phyloP scores from a whole-genome alignment of 2,888 invertebrate genomes.

The Torymus tubicola region DNA sequence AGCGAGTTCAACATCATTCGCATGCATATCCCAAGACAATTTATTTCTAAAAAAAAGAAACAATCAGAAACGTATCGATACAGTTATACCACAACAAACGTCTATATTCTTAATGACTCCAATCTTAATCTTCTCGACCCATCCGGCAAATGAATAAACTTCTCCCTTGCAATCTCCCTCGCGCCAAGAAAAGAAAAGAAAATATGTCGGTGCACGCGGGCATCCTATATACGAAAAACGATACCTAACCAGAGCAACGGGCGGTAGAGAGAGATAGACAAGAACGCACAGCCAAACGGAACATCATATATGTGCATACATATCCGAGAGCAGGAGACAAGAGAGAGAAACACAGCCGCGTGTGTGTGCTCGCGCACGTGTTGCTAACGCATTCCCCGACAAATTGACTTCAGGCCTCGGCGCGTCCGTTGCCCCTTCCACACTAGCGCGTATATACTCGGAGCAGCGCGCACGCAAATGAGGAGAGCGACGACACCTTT shows the following conservation, averaged over 20 bases:
- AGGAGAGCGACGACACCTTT: slow-evolving; percentile 71
- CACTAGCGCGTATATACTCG: slow-evolving; percentile 33
- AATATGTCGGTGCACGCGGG: background rate
- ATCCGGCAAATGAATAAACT: background rate
- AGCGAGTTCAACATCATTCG: too few species aligned
- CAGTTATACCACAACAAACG: background rate
- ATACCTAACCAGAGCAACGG: too few species aligned
- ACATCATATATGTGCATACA: background rate
- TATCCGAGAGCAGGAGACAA: too few species aligned
- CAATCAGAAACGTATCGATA: too few species aligned
- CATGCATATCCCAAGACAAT: too few species aligned
- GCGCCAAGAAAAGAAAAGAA: background rate
- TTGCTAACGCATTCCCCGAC: slow-evolving; percentile 75
- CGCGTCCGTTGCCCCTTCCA: slow-evolving; percentile 58
- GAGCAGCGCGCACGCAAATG: slow-evolving; percentile 46
- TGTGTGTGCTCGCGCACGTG: slow-evolving; percentile 69
- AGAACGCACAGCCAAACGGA: background rate
- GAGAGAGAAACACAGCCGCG: background rate
- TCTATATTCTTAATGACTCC: slow-evolving; percentile 38
- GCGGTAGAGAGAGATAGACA: background rate
- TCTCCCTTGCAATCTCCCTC: background rate
- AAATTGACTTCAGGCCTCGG: slow-evolving; percentile 75
- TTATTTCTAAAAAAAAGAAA: too few species aligned
- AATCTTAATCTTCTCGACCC: slow-evolving; percentile 7
- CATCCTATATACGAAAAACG: background rate